Evolutionary conservation across 2,113 vertebrate genomes (phyloP).

Genomic region (Coregonus clupeaformis): DNA sequence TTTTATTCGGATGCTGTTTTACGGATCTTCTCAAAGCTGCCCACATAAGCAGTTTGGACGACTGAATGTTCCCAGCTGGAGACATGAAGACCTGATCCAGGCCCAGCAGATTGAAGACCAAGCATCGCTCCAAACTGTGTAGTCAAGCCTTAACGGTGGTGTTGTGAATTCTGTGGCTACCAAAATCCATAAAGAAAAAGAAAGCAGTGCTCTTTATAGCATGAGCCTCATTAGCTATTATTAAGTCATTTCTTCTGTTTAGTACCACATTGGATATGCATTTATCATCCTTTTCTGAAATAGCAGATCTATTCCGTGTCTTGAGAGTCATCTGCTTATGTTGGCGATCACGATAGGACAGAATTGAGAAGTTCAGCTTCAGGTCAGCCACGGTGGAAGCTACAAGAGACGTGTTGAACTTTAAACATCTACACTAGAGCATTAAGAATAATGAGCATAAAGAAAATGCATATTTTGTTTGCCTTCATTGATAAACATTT

Average conservation of each 20-base stretch:
- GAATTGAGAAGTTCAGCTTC: constrained; percentile 51
- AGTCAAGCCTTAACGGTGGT: too few species aligned
- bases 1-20: constrained; percentile 51
- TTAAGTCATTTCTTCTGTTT: background rate
- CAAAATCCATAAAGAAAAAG: too few species aligned
- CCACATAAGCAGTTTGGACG: constrained; percentile 20
- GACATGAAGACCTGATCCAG: constrained; percentile 26
- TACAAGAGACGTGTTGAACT: too few species aligned
- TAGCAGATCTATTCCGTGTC: constrained; percentile 26
- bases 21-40: constrained; percentile 51
- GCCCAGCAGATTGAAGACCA: too few species aligned
- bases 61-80: constrained; percentile 67
- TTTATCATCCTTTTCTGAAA: background rate
- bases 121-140: too few species aligned
- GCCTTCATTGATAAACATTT: too few species aligned
- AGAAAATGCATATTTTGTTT: too few species aligned
- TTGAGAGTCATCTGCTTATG: constrained; percentile 57
- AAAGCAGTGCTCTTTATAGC: too few species aligned
- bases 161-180: too few species aligned
- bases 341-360: constrained; percentile 49
- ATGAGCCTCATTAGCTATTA: background rate
- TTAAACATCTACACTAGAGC: too few species aligned
- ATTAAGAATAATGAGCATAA: too few species aligned
- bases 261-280: background rate
- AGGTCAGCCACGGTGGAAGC: constrained; percentile 49